Conservation (phyloP, 2,888 invertebrate species). For the Amitus sp. region DNA sequence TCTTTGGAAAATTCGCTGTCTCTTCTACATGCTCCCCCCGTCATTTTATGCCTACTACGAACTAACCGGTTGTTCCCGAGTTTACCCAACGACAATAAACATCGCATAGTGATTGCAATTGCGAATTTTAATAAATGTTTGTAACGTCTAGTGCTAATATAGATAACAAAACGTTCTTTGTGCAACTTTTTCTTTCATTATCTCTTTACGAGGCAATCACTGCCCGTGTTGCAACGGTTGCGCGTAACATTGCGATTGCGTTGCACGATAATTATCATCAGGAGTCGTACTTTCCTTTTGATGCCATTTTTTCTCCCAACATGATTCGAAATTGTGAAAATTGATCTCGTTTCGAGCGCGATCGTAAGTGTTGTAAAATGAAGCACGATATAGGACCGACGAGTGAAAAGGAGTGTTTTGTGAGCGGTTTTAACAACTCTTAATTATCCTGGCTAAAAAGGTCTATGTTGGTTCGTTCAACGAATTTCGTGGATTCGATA, state of each 20-base stretch:
- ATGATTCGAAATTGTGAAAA: constrained; percentile 28
- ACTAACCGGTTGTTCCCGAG: neutral
- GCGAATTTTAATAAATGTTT: constrained; percentile 7
- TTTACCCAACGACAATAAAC: neutral
- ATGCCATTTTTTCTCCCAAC: neutral
- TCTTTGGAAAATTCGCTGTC: no score
- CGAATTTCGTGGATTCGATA: constrained; percentile 21
- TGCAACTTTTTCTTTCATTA: constrained; percentile 36
- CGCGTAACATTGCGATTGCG: constrained; percentile 26
- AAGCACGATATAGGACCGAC: no score
- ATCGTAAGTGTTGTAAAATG: no score
- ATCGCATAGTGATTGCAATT: neutral
- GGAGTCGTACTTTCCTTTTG: constrained; percentile 8
- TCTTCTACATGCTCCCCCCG: no score
- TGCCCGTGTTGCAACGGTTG: constrained; percentile 32
- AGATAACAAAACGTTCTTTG: constrained; percentile 35
- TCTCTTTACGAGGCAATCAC: constrained; percentile 38
- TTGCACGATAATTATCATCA: constrained; percentile 35
- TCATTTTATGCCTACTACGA: no score
- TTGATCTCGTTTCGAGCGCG: no score
- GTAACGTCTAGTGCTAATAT: constrained; percentile 2
- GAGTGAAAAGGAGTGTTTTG: neutral
- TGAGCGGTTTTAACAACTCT: neutral
- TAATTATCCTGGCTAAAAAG: neutral
- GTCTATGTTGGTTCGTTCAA: constrained; percentile 7